These are phyloP conservation scores for Enteromius viviparus DNA, from an alignment of 2,797 vertebrate species.

Conservation along the genomic window DNA sequence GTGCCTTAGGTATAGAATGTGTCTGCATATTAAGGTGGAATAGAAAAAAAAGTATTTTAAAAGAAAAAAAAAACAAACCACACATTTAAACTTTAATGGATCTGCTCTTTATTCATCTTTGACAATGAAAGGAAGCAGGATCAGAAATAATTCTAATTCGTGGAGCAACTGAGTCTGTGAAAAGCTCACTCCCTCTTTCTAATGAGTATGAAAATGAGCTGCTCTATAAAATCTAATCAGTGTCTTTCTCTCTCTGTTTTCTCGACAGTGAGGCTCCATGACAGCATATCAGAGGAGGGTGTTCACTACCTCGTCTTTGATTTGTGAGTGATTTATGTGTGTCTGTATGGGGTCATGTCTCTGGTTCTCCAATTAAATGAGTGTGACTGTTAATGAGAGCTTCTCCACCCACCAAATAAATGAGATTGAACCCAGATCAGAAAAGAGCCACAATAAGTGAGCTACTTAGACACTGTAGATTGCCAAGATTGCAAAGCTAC, in stretches of 20 bases:
- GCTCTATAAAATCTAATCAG: constrained; percentile 43
- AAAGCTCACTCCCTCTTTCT: constrained; percentile 27
- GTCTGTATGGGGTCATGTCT: neutral
- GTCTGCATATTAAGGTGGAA: neutral
- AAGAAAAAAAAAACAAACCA: neutral
- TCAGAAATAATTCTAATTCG: constrained; percentile 47
- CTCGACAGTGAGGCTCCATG: constrained; percentile 84
- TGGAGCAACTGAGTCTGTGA: constrained; percentile 35
- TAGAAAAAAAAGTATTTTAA: neutral
- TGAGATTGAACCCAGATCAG: neutral
- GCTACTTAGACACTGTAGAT: constrained; percentile 2
- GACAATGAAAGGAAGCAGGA: constrained; percentile 23
- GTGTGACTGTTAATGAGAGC: constrained; percentile 19
- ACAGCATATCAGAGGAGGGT: constrained; percentile 94
- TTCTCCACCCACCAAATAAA: neutral
- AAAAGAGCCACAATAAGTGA: neutral
- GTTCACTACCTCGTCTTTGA: constrained; percentile 98
- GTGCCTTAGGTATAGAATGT: neutral
- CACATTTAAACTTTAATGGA: neutral
- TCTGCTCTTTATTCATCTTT: neutral
- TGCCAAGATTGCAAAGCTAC: neutral
- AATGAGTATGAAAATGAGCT: constrained; percentile 13
- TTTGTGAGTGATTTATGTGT: constrained; percentile 81
- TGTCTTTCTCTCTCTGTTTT: constrained; percentile 48
- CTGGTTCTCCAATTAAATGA: neutral